Conservation (phyloP, 1,140 invertebrate species). For the Antheraea mylitta region DNA sequence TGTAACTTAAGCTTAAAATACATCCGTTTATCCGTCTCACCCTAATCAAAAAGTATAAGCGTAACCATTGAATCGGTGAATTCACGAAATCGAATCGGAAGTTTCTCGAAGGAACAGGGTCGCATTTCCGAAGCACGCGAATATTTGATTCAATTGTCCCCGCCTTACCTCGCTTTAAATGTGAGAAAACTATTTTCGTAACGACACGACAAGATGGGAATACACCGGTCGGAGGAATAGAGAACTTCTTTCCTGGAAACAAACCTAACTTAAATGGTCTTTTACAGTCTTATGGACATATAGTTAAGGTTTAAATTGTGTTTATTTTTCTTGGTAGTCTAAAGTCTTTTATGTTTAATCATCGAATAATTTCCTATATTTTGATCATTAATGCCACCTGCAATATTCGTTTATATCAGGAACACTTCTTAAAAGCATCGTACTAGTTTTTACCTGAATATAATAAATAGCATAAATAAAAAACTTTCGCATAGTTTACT, state of each 20-base stretch:
- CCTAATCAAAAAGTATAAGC: conserved; percentile 4
- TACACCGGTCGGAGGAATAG: conserved; percentile 28
- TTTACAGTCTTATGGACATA: neutral
- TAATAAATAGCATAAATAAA: no score
- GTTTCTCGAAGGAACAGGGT: conserved; percentile 26
- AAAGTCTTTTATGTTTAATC: no score
- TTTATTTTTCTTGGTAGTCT: no score
- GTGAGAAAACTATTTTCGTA: conserved; percentile 58
- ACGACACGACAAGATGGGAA: conserved; percentile 34
- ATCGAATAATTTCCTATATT: no score
- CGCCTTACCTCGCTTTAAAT: conserved; percentile 44
- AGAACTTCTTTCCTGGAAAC: neutral
- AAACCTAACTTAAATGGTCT: neutral
- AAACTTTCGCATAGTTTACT: no score
- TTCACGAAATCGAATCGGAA: conserved; percentile 33
- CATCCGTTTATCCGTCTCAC: neutral
- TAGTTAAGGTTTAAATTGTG: neutral
- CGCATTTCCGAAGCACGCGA: conserved; percentile 37
- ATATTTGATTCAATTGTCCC: conserved; percentile 59
- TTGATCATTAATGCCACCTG: no score
- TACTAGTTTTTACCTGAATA: no score
- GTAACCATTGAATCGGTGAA: conserved; percentile 19
- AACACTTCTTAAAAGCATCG: no score
- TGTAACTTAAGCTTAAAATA: conserved; percentile 5
- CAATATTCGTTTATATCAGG: no score